Evolutionary conservation across 2,113 vertebrate species (phyloP).

Genomic region (Cyprinodon variegatus): DNA sequence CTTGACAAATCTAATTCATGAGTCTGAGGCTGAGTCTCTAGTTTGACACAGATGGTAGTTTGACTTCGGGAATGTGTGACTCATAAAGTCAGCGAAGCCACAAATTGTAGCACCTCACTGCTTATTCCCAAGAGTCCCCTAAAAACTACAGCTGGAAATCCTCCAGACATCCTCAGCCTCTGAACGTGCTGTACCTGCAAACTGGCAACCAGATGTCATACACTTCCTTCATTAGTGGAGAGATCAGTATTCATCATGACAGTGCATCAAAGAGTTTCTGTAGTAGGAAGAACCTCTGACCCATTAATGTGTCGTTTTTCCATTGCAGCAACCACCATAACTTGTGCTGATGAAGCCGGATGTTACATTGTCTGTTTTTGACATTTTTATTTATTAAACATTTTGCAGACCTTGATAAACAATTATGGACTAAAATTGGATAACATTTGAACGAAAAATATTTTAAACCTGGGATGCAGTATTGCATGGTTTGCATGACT

Average conservation of each 20-base stretch:
- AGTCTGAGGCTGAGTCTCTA: not conserved
- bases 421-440: not conserved
- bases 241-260: constrained; percentile 22
- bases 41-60: constrained; percentile 43
- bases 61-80: constrained; percentile 42
- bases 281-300: not conserved
- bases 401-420: not conserved
- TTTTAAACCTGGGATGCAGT: not conserved
- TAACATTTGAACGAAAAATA: not conserved
- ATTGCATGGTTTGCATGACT: not conserved
- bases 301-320: not conserved
- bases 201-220: constrained; percentile 29
- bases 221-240: constrained; percentile 27
- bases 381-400: too few species aligned
- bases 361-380: too few species aligned
- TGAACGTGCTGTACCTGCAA: constrained; percentile 42
- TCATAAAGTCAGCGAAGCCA: constrained; percentile 41
- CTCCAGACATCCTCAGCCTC: constrained; percentile 42
- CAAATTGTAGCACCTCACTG: constrained; percentile 12
- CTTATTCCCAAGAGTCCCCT: constrained; percentile 20
- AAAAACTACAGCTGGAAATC: constrained; percentile 40
- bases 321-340: not conserved
- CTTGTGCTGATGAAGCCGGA: not conserved
- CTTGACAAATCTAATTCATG: constrained; percentile 5
- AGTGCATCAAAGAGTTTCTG: constrained; percentile 16